phyloP scores from a whole-genome alignment of 2,888 invertebrate genomes.

The Callinectes sapidus region DNA sequence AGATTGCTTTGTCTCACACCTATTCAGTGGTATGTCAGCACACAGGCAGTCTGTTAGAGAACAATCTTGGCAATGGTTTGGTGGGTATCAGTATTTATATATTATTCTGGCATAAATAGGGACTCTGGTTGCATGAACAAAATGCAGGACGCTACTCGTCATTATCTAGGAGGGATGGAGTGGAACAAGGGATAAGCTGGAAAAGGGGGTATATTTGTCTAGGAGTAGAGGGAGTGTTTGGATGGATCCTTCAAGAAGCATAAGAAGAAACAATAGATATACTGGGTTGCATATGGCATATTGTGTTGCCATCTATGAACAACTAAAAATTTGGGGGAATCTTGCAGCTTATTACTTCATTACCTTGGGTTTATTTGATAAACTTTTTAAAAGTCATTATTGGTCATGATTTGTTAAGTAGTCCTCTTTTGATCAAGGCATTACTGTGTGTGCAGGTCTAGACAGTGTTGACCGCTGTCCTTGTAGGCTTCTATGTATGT shows the following conservation, averaged over 20 bases:
- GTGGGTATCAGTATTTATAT: slow-evolving; percentile 3
- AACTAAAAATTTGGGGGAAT: neutral
- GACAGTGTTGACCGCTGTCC: neutral
- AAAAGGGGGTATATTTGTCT: neutral
- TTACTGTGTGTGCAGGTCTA: neutral
- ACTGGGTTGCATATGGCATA: neutral
- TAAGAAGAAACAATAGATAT: neutral
- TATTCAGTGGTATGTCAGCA: neutral
- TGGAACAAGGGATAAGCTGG: neutral
- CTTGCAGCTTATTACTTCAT: neutral
- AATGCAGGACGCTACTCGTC: slow-evolving; percentile 17
- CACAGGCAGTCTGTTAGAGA: neutral
- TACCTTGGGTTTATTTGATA: neutral
- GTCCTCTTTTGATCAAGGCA: neutral
- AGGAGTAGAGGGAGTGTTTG: neutral
- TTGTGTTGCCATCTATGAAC: neutral
- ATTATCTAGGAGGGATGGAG: neutral
- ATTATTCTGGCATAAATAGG: neutral
- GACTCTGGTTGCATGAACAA: neutral
- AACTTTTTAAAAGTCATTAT: neutral
- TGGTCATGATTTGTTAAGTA: neutral
- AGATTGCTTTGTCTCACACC: neutral
- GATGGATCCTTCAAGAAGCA: neutral
- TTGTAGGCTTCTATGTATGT: neutral
- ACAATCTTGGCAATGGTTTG: neutral